Evolutionary conservation across 2,113 vertebrate species (phyloP).

Genomic region (Prunella himalayana): DNA sequence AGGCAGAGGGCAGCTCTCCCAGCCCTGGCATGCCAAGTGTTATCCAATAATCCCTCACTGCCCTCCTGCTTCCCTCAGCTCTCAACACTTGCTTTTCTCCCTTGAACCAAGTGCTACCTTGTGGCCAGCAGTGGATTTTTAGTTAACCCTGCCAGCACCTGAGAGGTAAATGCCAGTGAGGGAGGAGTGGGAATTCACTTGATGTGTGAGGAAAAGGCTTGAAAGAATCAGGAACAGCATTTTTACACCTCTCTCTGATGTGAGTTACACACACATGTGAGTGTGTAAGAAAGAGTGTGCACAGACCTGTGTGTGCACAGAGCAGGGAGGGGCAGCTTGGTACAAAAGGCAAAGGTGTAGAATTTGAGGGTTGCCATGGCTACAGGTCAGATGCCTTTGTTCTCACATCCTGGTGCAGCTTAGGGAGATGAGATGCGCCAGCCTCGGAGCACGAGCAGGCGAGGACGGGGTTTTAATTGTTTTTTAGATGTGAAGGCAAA

Average conservation of each 20-base stretch:
- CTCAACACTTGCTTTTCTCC: not conserved
- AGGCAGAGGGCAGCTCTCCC: not conserved
- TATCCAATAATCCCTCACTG: not conserved
- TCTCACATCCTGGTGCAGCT: constrained; percentile 33
- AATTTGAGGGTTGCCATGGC: constrained; percentile 67
- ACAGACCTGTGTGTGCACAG: not conserved
- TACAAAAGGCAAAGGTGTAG: constrained; percentile 63
- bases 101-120: constrained; percentile 43
- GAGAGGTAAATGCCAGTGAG: not conserved
- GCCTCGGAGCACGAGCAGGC: not conserved
- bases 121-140: constrained; percentile 13
- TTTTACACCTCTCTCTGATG: not conserved
- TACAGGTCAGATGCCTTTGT: constrained; percentile 70
- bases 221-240: not conserved
- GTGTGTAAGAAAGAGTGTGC: not conserved
- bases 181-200: not conserved
- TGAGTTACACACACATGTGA: not conserved
- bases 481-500: not conserved
- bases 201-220: not conserved
- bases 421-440: constrained; percentile 45
- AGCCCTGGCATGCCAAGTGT: not conserved
- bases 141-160: not conserved
- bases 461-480: not conserved
- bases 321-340: constrained; percentile 5
- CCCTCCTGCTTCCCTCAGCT: not conserved